Evolutionary conservation across 2,113 vertebrate species (phyloP), one percentile per base, ranked within the genome.

Genomic region (Tragelaphus imberbis): DNA sequence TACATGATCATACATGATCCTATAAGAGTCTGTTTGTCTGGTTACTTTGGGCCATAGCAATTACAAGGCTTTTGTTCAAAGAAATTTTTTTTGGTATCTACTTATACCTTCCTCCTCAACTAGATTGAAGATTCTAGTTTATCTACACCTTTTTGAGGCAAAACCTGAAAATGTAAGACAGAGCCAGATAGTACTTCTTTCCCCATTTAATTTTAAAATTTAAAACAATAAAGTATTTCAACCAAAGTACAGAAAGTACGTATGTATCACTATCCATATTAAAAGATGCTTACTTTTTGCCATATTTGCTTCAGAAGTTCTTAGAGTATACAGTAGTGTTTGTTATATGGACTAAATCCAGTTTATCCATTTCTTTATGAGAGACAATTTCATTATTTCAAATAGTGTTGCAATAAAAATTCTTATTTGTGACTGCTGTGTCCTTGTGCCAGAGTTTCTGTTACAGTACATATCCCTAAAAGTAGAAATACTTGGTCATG

Each of bases 151-250:
- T 49, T 84, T 71, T 95, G 65, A 96, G 56, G n/a, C 4, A 96
- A 56, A 95, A 86, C 94, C 12, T 30, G 94, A 36, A 92, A 89
- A 95, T 44, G 63, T 86, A 77, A 36, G 1, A 96, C 12, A 80
- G 27, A 94, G 81, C 7, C n/a, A 90, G 17, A 68, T 13, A 19
- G 13, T 8, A 79, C 59, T 27, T 27, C 58, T 92, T 82, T 90
- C 1, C 7, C 23, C 21, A 96, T 82, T 86, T 92, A 84, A 27
- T 77, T 84, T 88, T 90, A 4, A 84, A 77, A 77, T 56, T 30
- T 90, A 90, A 88, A 95, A 94, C 47, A 53, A 86, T 8, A 68
- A 94, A 96, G 51, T 30, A 61, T 75, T 91, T 94, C 36, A 94
- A 89, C 88, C 4, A 77, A 85, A 59, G 84, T 88, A 77, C 23